These are phyloP conservation scores for Xiphophorus maculatus DNA, from an alignment of 2,113 vertebrate genomes.

Conservation along the genomic window DNA sequence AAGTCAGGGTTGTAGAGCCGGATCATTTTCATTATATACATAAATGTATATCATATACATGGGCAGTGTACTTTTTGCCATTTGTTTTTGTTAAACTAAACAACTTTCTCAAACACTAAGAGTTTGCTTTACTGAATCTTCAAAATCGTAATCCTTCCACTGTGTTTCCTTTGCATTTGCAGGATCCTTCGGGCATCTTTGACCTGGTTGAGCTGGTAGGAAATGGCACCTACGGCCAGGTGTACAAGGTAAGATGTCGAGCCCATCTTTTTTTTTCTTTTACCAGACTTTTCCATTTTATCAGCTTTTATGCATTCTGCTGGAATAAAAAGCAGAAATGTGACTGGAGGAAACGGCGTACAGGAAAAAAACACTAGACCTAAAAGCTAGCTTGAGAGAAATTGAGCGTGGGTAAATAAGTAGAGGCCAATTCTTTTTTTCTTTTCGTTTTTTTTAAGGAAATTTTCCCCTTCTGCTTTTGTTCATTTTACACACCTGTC, in stretches of 20 bases:
- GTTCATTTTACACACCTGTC: constrained; percentile 14
- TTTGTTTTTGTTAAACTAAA: too few species aligned
- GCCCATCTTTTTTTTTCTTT: too few species aligned
- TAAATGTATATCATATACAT: too few species aligned
- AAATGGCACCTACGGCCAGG: constrained; percentile 96
- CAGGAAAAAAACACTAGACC: constrained; percentile 5
- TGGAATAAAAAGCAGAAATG: not conserved
- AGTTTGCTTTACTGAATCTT: not conserved
- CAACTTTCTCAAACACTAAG: not conserved
- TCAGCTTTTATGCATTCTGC: too few species aligned
- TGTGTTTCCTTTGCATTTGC: constrained; percentile 43
- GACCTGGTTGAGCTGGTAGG: constrained; percentile 96
- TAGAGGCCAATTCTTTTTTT: too few species aligned
- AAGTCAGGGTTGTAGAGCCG: too few species aligned
- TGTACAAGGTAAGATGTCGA: constrained; percentile 87
- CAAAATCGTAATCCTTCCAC: not conserved
- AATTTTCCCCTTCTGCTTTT: constrained; percentile 3
- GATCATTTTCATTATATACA: too few species aligned
- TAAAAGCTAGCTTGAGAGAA: constrained; percentile 46
- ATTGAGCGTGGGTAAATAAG: not conserved
- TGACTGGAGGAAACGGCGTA: not conserved
- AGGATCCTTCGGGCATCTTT: constrained; percentile 98
- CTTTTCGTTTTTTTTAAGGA: constrained; percentile 24
- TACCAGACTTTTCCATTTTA: too few species aligned
- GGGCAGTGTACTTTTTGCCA: too few species aligned